Evolutionary conservation across 2,113 vertebrate genomes (phyloP).

Genomic region (Gopherus flavomarginatus): DNA sequence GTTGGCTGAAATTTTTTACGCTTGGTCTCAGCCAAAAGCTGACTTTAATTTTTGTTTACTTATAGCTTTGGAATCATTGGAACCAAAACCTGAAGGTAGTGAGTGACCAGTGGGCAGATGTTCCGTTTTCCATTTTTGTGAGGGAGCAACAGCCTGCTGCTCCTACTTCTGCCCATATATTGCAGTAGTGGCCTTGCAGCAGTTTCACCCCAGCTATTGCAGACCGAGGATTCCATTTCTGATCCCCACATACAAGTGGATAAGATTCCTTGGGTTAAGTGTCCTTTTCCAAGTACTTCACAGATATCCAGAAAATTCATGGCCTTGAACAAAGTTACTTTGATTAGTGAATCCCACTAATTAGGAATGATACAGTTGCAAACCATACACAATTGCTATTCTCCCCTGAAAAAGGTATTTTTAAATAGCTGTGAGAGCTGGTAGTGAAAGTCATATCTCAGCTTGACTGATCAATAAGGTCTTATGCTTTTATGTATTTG

Average conservation of each 20-base stretch:
- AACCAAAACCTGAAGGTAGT: not conserved
- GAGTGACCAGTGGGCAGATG: not conserved
- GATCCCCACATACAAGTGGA: not conserved
- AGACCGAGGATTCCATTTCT: not conserved
- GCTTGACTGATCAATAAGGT: not conserved
- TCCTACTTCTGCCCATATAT: not conserved
- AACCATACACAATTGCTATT: not conserved
- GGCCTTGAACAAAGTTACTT: not conserved
- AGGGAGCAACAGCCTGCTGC: not conserved
- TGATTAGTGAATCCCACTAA: not conserved
- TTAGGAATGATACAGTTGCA: not conserved
- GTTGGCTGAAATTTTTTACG: not conserved
- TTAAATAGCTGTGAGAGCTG: not conserved
- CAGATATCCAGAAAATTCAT: not conserved
- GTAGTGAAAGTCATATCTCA: not conserved
- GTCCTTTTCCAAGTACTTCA: not conserved
- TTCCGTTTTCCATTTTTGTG: not conserved
- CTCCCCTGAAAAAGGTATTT: not conserved
- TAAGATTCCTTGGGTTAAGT: not conserved
- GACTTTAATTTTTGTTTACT: not conserved
- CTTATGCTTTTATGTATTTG: not conserved
- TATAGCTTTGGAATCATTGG: not conserved
- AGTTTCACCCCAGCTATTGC: not conserved
- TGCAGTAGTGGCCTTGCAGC: not conserved
- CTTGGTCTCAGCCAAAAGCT: not conserved